A percentile compares a stretch with the other conserved stretches of the same genome.
phyloP scores from a whole-genome alignment of 2,797 vertebrate species.

The Acipenser transmontanus region DNA sequence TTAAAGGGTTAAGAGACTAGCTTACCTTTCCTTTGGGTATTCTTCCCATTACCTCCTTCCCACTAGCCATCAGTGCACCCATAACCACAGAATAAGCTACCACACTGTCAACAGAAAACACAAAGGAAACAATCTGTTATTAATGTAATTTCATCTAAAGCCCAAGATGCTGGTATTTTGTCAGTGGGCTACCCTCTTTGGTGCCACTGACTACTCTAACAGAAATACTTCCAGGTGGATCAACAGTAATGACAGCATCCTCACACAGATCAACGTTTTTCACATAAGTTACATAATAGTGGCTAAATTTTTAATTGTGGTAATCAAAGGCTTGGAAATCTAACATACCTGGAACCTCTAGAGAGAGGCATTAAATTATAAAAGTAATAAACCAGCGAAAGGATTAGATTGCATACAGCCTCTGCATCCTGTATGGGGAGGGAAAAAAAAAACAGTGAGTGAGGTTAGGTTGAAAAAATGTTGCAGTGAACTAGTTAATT shows the following conservation, averaged over 20 bases:
- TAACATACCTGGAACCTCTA: constrained; percentile 76
- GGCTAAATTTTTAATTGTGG: no score
- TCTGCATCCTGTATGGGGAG: constrained; percentile 74
- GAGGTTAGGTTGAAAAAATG: constrained; percentile 12
- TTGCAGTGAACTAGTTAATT: neutral
- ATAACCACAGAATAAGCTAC: constrained; percentile 93
- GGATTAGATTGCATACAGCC: constrained; percentile 88
- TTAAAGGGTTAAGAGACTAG: neutral
- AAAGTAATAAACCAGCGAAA: constrained; percentile 95
- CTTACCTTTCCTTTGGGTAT: constrained; percentile 92
- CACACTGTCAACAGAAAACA: constrained; percentile 54
- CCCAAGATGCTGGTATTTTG: no score
- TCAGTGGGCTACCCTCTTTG: no score
- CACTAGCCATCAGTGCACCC: constrained; percentile 93
- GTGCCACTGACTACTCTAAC: no score
- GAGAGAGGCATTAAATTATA: constrained; percentile 98
- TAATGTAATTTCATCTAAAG: no score
- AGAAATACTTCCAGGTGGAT: no score
- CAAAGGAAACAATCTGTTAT: no score
- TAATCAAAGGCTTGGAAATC: no score
- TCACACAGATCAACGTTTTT: no score
- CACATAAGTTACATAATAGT: no score
- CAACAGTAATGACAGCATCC: no score
- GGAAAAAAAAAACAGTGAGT: constrained; percentile 10
- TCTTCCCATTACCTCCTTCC: constrained; percentile 86